A percentile compares a stretch with the other conserved stretches of the same genome.
phyloP scores from a whole-genome alignment of 2,113 vertebrate genomes.

The Coregonus clupeaformis region DNA sequence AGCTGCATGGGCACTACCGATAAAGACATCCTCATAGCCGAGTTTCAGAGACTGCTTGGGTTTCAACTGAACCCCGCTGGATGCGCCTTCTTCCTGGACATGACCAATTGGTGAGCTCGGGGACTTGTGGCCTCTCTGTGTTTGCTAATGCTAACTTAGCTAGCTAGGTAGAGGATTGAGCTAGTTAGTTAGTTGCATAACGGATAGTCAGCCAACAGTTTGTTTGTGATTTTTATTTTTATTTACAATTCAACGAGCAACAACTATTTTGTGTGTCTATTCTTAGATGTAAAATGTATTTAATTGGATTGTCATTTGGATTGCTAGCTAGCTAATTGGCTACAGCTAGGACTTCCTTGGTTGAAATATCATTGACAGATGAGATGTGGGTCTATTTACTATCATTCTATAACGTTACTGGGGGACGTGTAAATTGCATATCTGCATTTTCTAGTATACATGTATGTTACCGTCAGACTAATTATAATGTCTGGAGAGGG shows the following conservation, averaged over 20 bases:
- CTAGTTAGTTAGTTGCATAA: too few species aligned
- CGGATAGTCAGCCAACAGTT: too few species aligned
- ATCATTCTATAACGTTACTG: too few species aligned
- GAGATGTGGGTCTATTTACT: too few species aligned
- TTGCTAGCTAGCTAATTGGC: not conserved
- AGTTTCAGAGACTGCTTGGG: slow-evolving; percentile 92
- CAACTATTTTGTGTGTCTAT: too few species aligned
- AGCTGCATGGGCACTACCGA: slow-evolving; percentile 94
- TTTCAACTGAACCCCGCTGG: slow-evolving; percentile 94
- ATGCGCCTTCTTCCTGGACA: slow-evolving; percentile 97
- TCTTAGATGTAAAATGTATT: not conserved
- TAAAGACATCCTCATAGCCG: slow-evolving; percentile 92
- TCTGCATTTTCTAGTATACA: too few species aligned
- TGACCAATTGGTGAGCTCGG: slow-evolving; percentile 93
- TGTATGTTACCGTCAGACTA: too few species aligned
- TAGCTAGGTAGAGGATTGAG: not conserved
- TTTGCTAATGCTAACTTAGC: not conserved
- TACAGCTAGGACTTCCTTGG: not conserved
- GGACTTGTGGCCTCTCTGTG: slow-evolving; percentile 66
- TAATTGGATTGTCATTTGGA: not conserved
- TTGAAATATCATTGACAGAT: too few species aligned
- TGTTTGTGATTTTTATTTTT: too few species aligned
- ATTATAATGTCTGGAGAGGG: too few species aligned
- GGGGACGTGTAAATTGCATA: too few species aligned
- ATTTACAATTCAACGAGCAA: too few species aligned